Conservation (phyloP, 2,888 invertebrate species). For the Folsomia candida region DNA sequence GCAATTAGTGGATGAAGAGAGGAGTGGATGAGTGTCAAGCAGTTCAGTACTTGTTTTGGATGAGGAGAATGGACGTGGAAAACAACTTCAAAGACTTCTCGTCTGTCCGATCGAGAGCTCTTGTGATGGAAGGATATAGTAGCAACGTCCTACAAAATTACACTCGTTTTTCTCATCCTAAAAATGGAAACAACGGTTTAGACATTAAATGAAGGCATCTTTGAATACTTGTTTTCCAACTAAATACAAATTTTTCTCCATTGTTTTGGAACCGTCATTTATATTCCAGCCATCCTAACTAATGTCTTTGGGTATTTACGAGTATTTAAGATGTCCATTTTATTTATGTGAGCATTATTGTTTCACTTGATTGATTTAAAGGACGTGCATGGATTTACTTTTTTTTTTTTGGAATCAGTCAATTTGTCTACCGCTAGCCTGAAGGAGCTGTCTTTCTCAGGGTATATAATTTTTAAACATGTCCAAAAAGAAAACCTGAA, state of each 20-base stretch:
- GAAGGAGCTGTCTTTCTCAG: no score
- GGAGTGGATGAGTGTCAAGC: neutral
- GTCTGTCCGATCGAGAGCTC: neutral
- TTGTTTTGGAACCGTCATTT: no score
- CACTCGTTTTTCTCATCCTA: neutral
- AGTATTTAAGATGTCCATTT: neutral
- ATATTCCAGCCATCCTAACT: no score
- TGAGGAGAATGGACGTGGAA: no score
- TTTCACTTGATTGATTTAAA: neutral
- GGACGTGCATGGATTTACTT: neutral
- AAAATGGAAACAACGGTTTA: neutral
- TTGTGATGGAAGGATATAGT: neutral
- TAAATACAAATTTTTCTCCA: neutral
- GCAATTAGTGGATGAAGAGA: neutral
- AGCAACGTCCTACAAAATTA: constrained; percentile 1
- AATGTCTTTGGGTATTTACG: no score
- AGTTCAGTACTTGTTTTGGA: neutral
- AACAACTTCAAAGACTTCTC: neutral
- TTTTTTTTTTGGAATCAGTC: neutral
- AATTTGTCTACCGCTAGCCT: neutral
- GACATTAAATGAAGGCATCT: neutral
- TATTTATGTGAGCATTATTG: neutral
- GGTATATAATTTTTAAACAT: neutral
- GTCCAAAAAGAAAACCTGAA: neutral
- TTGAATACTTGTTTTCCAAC: neutral